Percentiles rank a stretch among this genome's conserved stretches.
phyloP scores from a whole-genome alignment of 2,113 vertebrate species.

The Cyphomyrus discorhynchus region DNA sequence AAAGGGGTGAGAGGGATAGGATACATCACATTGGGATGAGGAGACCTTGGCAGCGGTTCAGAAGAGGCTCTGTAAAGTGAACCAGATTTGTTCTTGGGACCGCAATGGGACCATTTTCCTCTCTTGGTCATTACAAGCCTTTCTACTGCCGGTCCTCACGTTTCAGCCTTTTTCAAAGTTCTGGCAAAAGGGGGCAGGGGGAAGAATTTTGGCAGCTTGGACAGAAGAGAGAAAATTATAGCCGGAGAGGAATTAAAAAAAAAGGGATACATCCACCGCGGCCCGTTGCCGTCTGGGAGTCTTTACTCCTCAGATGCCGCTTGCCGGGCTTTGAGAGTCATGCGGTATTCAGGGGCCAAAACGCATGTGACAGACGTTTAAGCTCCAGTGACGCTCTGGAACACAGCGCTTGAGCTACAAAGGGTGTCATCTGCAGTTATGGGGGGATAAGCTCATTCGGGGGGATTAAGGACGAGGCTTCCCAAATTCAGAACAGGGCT shows the following conservation, averaged over 20 bases:
- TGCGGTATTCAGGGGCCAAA: not conserved
- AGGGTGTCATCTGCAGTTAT: slow-evolving; percentile 18
- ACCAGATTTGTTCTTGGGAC: slow-evolving; percentile 56
- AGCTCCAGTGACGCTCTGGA: not conserved
- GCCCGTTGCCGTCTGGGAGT: slow-evolving; percentile 12
- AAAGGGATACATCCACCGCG: not conserved
- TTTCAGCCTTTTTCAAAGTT: slow-evolving; percentile 61
- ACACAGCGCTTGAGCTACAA: not conserved
- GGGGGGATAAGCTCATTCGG: not conserved
- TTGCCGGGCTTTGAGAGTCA: not conserved
- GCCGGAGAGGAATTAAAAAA: not conserved
- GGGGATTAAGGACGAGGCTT: slow-evolving; percentile 13
- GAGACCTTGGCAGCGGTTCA: slow-evolving; percentile 53
- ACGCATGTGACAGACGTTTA: slow-evolving; percentile 1
- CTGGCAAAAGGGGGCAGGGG: slow-evolving; percentile 32
- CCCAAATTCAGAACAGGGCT: slow-evolving; percentile 28
- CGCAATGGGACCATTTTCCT: slow-evolving; percentile 57
- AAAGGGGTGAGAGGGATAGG: slow-evolving; percentile 37
- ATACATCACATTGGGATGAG: slow-evolving; percentile 40
- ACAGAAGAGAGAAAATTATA: not conserved
- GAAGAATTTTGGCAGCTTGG: slow-evolving; percentile 36
- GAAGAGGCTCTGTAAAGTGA: slow-evolving; percentile 56
- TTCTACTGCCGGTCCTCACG: slow-evolving; percentile 56
- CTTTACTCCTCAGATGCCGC: slow-evolving; percentile 23
- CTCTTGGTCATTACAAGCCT: slow-evolving; percentile 43